Conservation (phyloP, 1,140 invertebrate genomes). For the Proctacanthus coquilletti region DNA sequence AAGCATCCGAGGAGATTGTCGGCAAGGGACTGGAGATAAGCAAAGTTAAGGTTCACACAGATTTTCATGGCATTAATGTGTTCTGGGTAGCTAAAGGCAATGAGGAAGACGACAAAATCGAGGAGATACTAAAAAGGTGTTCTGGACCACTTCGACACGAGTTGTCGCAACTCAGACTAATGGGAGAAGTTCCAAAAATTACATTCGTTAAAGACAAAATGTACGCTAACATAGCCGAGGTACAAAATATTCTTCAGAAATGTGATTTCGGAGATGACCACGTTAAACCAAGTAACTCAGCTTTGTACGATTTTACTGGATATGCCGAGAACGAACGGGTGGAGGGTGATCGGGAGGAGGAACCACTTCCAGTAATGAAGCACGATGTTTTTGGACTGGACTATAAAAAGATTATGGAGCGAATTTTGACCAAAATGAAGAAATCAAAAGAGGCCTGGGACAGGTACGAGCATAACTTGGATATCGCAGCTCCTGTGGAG, state of each 20-base stretch:
- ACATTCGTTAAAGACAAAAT: slow-evolving; percentile 51
- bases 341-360: too few relatives aligned
- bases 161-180: slow-evolving; percentile 45
- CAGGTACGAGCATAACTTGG: slow-evolving; percentile 7
- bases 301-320: slow-evolving; percentile 6
- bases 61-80: slow-evolving; percentile 48
- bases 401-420: slow-evolving; percentile 43
- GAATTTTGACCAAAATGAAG: slow-evolving; percentile 32
- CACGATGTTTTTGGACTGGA: slow-evolving; percentile 54
- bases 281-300: slow-evolving; percentile 9
- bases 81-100: slow-evolving; percentile 45
- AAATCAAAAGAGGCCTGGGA: slow-evolving; percentile 36
- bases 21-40: slow-evolving; percentile 50
- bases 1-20: slow-evolving; percentile 38
- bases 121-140: slow-evolving; percentile 35
- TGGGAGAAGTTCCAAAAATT: slow-evolving; percentile 54
- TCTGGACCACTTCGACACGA: slow-evolving; percentile 45
- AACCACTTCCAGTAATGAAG: slow-evolving; percentile 42
- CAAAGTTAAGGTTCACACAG: slow-evolving; percentile 42
- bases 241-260: slow-evolving; percentile 38
- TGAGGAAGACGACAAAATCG: slow-evolving; percentile 25
- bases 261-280: slow-evolving; percentile 44
- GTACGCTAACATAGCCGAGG: slow-evolving; percentile 31
- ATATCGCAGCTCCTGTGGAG: background rate
- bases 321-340: slow-evolving; percentile 6